Conservation (phyloP, 2,113 vertebrate species). For the Notechis scutatus region DNA sequence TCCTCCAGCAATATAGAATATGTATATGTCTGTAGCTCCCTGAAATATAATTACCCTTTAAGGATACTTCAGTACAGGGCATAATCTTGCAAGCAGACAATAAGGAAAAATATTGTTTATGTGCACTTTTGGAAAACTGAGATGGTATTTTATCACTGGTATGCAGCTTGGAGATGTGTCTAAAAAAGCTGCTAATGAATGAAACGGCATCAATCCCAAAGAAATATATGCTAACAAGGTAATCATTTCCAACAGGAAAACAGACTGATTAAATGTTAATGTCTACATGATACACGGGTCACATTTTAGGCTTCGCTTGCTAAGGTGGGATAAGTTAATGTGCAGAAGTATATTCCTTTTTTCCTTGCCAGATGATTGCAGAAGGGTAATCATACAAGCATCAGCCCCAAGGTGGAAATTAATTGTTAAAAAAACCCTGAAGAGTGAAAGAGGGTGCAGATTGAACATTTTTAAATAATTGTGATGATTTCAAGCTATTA, state of each 20-base stretch:
- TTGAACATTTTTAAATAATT: background rate
- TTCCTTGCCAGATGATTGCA: background rate
- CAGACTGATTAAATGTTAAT: conserved; percentile 15
- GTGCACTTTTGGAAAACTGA: conserved; percentile 35
- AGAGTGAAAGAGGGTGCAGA: background rate
- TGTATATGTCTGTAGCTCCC: background rate
- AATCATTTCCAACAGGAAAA: rapidly evolving
- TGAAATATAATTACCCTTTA: conserved; percentile 22
- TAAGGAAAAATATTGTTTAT: conserved; percentile 25
- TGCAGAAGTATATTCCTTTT: background rate
- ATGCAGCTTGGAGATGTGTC: background rate
- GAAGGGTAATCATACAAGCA: background rate
- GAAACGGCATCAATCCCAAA: conserved; percentile 1
- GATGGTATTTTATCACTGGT: conserved; percentile 10
- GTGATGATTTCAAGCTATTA: background rate
- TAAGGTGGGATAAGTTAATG: background rate
- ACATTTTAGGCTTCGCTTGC: background rate
- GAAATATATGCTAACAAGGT: conserved; percentile 20
- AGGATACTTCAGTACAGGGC: conserved; percentile 29
- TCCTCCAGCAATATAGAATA: background rate
- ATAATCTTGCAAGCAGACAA: background rate
- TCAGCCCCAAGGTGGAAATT: background rate
- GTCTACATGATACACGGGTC: background rate
- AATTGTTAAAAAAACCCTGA: background rate
- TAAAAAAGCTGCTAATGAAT: conserved; percentile 8